A percentile compares a stretch with the other conserved stretches of the same genome.
Conservation (phyloP, 1,140 invertebrate species). For the Copidosoma floridanum region DNA sequence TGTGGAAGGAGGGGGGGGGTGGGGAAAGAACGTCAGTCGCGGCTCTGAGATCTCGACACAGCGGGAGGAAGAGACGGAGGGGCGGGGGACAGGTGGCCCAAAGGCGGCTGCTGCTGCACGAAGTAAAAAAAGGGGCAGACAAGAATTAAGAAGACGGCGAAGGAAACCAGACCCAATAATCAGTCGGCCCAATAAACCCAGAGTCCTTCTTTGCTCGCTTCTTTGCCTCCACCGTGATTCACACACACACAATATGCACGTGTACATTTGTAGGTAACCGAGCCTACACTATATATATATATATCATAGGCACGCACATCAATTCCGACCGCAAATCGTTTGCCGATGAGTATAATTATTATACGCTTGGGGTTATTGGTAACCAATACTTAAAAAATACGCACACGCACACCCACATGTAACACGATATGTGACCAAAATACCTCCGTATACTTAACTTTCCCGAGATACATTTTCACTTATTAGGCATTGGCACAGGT, state of each 20-base stretch:
- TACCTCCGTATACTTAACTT: no score
- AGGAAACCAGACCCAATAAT: slow-evolving; percentile 19
- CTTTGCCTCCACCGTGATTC: neutral
- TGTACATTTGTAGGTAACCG: no score
- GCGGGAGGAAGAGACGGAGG: neutral
- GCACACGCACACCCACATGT: no score
- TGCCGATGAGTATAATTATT: no score
- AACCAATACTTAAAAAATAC: no score
- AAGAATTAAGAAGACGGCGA: neutral
- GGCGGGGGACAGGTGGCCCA: slow-evolving; percentile 11
- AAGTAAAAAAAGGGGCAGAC: neutral
- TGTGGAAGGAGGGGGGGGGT: neutral
- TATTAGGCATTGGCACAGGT: no score
- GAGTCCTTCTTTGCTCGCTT: neutral
- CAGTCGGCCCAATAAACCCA: neutral
- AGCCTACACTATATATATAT: no score
- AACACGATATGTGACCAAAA: no score
- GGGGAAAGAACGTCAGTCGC: neutral
- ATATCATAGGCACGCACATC: no score
- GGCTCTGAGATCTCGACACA: neutral
- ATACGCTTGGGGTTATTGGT: no score
- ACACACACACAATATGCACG: neutral
- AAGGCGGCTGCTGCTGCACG: slow-evolving; percentile 1
- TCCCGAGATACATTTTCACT: no score
- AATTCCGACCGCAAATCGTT: no score